These are phyloP conservation scores for Sinocyclocheilus grahami DNA, from an alignment of 2,113 vertebrate species.

Conservation along the genomic window DNA sequence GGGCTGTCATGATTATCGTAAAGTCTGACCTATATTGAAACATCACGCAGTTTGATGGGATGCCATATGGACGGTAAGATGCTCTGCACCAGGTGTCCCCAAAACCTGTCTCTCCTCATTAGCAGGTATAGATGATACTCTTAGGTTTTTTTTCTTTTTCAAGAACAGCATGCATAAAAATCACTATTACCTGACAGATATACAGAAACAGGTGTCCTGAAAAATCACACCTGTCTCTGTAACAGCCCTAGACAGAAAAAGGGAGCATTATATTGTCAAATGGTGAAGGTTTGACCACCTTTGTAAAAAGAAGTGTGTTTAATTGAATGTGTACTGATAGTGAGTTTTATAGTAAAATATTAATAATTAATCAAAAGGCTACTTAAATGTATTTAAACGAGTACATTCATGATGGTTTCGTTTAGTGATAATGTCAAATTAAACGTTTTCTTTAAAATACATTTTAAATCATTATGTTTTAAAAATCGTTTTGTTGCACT, in stretches of 20 bases:
- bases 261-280: background rate
- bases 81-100: background rate
- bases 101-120: conserved; percentile 27
- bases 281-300: background rate
- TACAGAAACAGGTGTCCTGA: background rate
- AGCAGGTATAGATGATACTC: conserved; percentile 26
- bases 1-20: background rate
- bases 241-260: background rate
- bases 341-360: background rate
- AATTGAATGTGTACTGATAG: background rate
- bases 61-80: background rate
- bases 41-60: background rate
- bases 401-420: no score
- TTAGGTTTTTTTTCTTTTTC: conserved; percentile 36
- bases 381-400: no score
- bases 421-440: no score
- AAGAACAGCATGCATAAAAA: background rate
- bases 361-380: background rate
- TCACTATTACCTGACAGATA: background rate
- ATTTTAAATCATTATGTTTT: no score
- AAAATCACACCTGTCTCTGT: background rate
- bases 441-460: no score
- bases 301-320: background rate
- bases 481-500: no score
- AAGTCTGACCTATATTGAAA: background rate